Evolutionary conservation across 1,140 invertebrate species (phyloP), one percentile per base, ranked within the genome.

Genomic region (Trichonephila clavata): DNA sequence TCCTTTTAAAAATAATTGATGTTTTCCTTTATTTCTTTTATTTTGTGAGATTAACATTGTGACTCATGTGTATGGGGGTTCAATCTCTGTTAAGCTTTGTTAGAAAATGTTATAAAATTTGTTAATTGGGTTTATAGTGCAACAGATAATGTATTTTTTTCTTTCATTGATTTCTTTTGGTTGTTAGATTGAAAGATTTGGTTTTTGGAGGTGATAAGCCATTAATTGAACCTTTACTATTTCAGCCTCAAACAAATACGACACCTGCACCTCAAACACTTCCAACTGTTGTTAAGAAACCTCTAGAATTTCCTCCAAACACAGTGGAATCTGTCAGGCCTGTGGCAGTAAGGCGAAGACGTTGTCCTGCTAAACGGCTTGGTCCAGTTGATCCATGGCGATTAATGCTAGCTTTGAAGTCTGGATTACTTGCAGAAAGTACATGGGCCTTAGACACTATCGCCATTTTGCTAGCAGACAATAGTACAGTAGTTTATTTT

Each of bases 341-440:
- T 39, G 97, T 98, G 59, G 96, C 98, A 3, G 98, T 98, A 94
- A 98, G 99, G 95, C 97, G 98, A 90, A 97, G 98, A 95, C 97
- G 98, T 93, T 95, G 99, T 88, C 95, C 97, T 96, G 94, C 97
- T 94, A 96, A 97, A 39, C 99, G 99, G 95, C 97, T 99, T 18
- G 68, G 86, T 65, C 98, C 98, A 6, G 97, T 99, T 10, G 99
- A 99, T 96, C 98, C 99, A 68, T 99, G 99, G 98, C 97, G 98
- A 94, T 97, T 99, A 84, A 98, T 99, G 97, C 99, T 99, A 99
- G 97, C 98, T 94, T 97, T 99, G 95, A 98, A 99, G 95, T 99
- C 98, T 21, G 99, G 99, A 39, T 96, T 99, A 86, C 96, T 99
- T 63, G 98, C 98, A 5, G 99, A 99, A 96, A 98, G 98, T 88